These are phyloP conservation scores for Myoxocephalus aenaeus DNA, from an alignment of 2,797 vertebrate genomes.

Conservation along the genomic window DNA sequence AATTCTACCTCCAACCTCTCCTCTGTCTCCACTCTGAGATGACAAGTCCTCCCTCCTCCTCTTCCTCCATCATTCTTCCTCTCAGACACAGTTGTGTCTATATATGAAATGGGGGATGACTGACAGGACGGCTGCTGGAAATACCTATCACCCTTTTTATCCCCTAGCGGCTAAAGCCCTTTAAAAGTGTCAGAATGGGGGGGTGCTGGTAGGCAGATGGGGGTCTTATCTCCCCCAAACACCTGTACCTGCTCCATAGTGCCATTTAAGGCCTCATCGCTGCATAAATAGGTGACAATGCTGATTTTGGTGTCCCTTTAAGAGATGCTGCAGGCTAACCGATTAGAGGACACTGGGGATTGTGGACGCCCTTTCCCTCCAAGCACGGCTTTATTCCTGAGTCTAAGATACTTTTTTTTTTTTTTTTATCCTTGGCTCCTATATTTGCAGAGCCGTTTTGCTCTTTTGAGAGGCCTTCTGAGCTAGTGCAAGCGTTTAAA, in stretches of 20 bases:
- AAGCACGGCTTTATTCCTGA: conserved; percentile 27
- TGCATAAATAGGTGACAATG: conserved; percentile 84
- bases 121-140: conserved; percentile 67
- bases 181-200: conserved; percentile 56
- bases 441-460: background rate
- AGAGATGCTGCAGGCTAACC: conserved; percentile 54
- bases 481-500: background rate
- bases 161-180: conserved; percentile 53
- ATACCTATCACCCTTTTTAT: conserved; percentile 60
- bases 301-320: conserved; percentile 76
- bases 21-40: conserved; percentile 27
- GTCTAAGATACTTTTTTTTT: conserved; percentile 2
- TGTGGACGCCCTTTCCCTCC: conserved; percentile 22
- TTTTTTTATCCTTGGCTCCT: background rate
- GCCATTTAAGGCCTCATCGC: conserved; percentile 60
- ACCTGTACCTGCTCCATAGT: conserved; percentile 75
- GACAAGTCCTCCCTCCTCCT: conserved; percentile 28
- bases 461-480: background rate
- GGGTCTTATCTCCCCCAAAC: conserved; percentile 72
- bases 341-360: conserved; percentile 41
- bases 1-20: conserved; percentile 35
- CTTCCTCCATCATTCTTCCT: conserved; percentile 27
- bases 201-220: conserved; percentile 27
- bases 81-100: conserved; percentile 42
- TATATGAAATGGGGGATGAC: conserved; percentile 55